Evolutionary conservation across 1,140 invertebrate genomes (phyloP).

Genomic region (Drosophila novamexicana): DNA sequence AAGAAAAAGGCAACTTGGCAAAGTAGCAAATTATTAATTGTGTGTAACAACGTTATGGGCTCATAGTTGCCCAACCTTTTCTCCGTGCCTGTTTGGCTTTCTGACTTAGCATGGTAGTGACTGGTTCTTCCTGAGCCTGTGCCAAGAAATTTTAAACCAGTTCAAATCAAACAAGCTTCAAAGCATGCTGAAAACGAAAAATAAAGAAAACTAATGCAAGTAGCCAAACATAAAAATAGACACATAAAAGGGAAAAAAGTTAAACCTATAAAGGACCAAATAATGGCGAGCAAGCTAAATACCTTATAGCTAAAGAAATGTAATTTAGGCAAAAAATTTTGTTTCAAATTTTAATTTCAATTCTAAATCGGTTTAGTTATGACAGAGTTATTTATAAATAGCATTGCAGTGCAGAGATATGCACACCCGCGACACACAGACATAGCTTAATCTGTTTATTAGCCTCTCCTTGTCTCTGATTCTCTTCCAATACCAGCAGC

Average conservation of each 20-base stretch:
- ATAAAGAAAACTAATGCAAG: conserved; percentile 45
- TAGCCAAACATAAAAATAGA: conserved; percentile 65
- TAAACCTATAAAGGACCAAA: conserved; percentile 53
- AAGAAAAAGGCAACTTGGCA: conserved; percentile 47
- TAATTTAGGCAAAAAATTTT: too few relatives aligned
- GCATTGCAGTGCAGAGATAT: conserved; percentile 1
- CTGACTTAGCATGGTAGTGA: conserved; percentile 41
- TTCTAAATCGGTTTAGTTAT: too few relatives aligned
- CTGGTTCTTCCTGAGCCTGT: conserved; percentile 26
- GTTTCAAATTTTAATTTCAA: too few relatives aligned
- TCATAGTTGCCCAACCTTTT: conserved; percentile 26
- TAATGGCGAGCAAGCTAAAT: conserved; percentile 57
- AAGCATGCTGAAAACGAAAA: conserved; percentile 73
- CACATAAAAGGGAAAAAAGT: conserved; percentile 54
- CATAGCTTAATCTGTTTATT: not conserved
- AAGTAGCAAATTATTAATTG: conserved; percentile 75
- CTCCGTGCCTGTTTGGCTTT: not conserved
- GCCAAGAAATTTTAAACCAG: conserved; percentile 80
- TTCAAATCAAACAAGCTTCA: conserved; percentile 80
- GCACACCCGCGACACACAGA: not conserved
- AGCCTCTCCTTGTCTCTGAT: not conserved
- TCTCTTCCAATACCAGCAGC: not conserved
- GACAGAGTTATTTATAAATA: too few relatives aligned
- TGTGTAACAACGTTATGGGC: conserved; percentile 78
- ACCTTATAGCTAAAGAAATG: conserved; percentile 48